These are phyloP conservation scores for Chamaedrilus cognettii DNA, from an alignment of 2,888 invertebrate genomes.

Conservation along the genomic window DNA sequence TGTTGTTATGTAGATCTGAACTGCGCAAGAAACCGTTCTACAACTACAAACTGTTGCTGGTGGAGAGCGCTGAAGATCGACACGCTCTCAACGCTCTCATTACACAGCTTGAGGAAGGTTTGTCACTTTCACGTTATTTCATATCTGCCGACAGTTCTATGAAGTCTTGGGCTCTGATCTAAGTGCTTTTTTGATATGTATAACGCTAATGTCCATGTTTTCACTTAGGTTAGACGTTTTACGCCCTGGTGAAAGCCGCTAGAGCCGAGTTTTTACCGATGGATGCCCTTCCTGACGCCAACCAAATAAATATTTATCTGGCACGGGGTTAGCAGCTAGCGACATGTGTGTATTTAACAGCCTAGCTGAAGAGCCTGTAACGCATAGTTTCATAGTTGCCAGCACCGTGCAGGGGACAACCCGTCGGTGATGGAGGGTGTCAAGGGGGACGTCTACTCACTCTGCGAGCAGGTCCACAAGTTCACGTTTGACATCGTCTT, in stretches of 20 bases:
- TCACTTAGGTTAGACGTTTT: too few relatives aligned
- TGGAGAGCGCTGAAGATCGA: conserved; percentile 57
- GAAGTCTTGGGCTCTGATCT: too few relatives aligned
- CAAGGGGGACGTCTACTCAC: conserved; percentile 63
- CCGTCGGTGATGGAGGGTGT: conserved; percentile 60
- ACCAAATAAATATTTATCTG: too few relatives aligned
- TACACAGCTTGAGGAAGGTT: conserved; percentile 63
- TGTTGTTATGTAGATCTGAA: conserved; percentile 6
- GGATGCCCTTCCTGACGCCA: too few relatives aligned
- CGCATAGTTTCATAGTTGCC: too few relatives aligned
- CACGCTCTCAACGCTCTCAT: conserved; percentile 65
- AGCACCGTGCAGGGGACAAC: conserved; percentile 55
- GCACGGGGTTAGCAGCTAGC: too few relatives aligned
- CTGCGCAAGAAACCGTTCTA: conserved; percentile 35
- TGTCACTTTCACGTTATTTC: too few relatives aligned
- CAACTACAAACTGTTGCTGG: conserved; percentile 54
- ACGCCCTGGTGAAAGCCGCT: neutral
- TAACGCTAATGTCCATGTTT: neutral
- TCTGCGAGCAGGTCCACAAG: conserved; percentile 73
- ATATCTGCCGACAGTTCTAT: too few relatives aligned
- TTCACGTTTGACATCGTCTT: conserved; percentile 76
- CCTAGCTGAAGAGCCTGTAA: too few relatives aligned
- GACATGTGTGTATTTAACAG: too few relatives aligned
- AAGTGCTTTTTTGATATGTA: too few relatives aligned
- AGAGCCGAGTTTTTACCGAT: neutral